Evolutionary conservation across 1,140 invertebrate genomes (phyloP).

Genomic region (Cherax quadricarinatus): DNA sequence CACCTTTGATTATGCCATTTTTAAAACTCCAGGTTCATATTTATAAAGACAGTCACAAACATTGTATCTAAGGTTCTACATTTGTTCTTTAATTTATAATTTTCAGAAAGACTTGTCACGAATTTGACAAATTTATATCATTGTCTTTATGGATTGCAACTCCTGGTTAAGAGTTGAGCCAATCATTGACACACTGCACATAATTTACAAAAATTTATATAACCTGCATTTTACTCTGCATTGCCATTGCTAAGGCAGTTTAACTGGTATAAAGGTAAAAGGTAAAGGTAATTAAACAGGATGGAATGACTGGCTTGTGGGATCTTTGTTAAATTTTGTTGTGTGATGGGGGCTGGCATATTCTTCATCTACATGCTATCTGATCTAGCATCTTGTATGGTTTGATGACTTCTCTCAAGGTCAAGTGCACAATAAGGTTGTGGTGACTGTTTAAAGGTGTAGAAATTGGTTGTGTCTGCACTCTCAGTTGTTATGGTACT

Average conservation of each 20-base stretch:
- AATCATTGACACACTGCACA: conserved; percentile 31
- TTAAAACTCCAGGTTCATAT: conserved; percentile 45
- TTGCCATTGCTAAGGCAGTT: conserved; percentile 68
- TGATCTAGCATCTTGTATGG: conserved; percentile 28
- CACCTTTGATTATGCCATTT: conserved; percentile 42
- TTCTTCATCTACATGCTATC: conserved; percentile 32
- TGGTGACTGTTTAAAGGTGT: conserved; percentile 27
- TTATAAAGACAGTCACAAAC: conserved; percentile 39
- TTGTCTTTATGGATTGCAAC: conserved; percentile 40
- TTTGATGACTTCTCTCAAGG: conserved; percentile 3
- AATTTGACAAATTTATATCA: conserved; percentile 2
- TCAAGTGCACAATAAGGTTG: conserved; percentile 2
- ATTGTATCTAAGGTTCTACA: conserved; percentile 37
- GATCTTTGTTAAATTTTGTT: conserved; percentile 35
- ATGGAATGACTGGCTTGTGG: conserved; percentile 43
- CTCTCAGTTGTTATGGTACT: conserved; percentile 6
- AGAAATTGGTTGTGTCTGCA: conserved; percentile 42
- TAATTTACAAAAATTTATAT: conserved; percentile 32
- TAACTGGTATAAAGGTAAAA: conserved; percentile 53
- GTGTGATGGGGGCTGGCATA: conserved; percentile 41
- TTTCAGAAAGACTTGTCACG: conserved; percentile 43
- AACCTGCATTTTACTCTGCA: conserved; percentile 36
- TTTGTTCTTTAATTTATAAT: conserved; percentile 23
- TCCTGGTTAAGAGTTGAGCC: conserved; percentile 29
- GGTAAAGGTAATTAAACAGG: conserved; percentile 43